Evolutionary conservation across 1,140 invertebrate species (phyloP).

Genomic region (Zaprionus africanus): DNA sequence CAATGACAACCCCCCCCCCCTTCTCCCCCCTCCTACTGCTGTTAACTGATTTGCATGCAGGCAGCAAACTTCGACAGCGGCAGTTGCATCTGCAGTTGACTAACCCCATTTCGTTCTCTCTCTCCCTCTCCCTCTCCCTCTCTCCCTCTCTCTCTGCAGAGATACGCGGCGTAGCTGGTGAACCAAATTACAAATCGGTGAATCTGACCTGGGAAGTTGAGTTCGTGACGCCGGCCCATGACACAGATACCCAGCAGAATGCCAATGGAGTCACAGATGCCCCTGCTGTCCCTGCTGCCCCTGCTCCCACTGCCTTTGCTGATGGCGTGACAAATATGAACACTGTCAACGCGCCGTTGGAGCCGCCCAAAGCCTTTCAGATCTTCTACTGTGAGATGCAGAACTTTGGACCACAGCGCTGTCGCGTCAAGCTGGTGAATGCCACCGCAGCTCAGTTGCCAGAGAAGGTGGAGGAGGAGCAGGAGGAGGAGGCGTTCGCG

Average conservation of each 20-base stretch:
- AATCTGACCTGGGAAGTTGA: conserved; percentile 88
- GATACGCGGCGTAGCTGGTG: conserved; percentile 88
- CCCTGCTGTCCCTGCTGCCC: conserved; percentile 28
- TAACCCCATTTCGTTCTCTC: conserved; percentile 44
- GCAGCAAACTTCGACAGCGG: conserved; percentile 33
- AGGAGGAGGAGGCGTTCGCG: conserved; percentile 9
- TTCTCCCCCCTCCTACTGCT: conserved; percentile 25
- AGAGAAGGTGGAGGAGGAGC: background rate
- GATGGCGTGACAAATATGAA: conserved; percentile 76
- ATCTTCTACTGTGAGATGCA: conserved; percentile 91
- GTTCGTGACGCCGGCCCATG: conserved; percentile 72
- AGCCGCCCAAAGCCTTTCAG: conserved; percentile 86
- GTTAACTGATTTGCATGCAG: conserved; percentile 78
- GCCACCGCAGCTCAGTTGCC: conserved; percentile 54
- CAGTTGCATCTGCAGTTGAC: conserved; percentile 38
- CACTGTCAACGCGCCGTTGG: conserved; percentile 47
- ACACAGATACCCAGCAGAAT: conserved; percentile 64
- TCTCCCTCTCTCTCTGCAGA: conserved; percentile 84
- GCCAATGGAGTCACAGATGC: conserved; percentile 23
- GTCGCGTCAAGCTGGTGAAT: conserved; percentile 87
- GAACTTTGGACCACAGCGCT: conserved; percentile 90
- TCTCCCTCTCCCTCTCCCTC: background rate
- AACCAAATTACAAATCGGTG: conserved; percentile 90
- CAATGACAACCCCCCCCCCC: background rate
- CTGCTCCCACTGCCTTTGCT: conserved; percentile 30